Evolutionary conservation across 1,140 invertebrate genomes (phyloP), one percentile per base, ranked within the genome.

Genomic region (Cardiocondyla obscurior): DNA sequence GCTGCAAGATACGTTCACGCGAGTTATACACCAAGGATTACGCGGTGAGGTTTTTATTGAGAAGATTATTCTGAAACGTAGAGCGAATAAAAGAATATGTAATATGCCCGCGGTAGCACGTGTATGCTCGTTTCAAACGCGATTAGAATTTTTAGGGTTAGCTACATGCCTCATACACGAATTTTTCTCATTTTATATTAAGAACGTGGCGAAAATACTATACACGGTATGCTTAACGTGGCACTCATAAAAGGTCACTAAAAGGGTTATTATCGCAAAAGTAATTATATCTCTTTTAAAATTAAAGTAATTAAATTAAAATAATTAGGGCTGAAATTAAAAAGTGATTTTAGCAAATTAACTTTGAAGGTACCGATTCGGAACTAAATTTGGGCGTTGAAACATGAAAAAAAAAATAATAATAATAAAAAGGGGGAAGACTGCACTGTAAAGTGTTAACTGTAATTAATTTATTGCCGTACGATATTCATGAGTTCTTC

Each of bases 51-150:
- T 86, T 87, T 87, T 87, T 81, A 79, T 58, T 51, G 51, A 57
- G 73, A 70, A 79, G 72, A 83, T 86, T 87, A 81, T 53, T 42
- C 46, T 46, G 74, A 82, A 65, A 83, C 65, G 82, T 83, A 67
- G 69, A 86, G 33, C 65, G n/a, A n/a, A 28, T 55, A 72, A 81
- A 82, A 60, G 82, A 81, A 89, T 82, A 81, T 67, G 30, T 79
- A 88, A 88, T 85, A 83, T 19, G 60, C 76, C 44, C 22, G 49
- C 70, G 30, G 79, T 42, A 44, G 60, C 19, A 19, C 73, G 16
- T 58, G 65, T 55, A 55, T 6, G 33, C 6, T 22, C 25, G 46
- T 25, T 69, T 51, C 69, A 53, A 79, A 79, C 16, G 62, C 74
- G 46, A 69, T 67, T 79, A 57, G 46, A 69, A 79, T 67, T 67